Base-by-base conservation (phyloP, 2,888 invertebrate species). In the Kryphioiulus occultus region DNA sequence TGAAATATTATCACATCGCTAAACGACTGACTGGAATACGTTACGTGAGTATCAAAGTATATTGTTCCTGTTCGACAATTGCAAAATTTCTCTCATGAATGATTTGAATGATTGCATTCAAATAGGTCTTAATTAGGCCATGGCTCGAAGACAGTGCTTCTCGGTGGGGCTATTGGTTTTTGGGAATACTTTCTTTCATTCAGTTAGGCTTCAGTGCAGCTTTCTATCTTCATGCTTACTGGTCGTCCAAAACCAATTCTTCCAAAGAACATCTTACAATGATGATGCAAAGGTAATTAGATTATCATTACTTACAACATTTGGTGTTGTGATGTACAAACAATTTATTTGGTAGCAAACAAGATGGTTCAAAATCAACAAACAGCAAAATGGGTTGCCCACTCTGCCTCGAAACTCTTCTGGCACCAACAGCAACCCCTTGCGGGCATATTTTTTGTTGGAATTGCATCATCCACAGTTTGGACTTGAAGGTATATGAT, bases 391-490 rank as follows among this genome's bases (percentile, higher is more conserved):
- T 35, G 42, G n/a, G 39, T 44, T 87, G 87, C n/a, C 87, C 83
- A 26, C 83, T 87, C 10, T 87, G 87, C 30, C 44, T 87, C 17
- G 87, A 87, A 42, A 42, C 32, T n/a, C 83, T 82, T 17, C 12
- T 26, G 26, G 19, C 32, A 47, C 83, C 87, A 84, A 87, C 87
- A 17, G 87, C 87, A 47, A 84, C 87, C 19, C 39, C 84, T n/a
- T 87, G 87, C n/a, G 87, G 87, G 9, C 87, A 87, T 68, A 30
- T 87, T 15, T 87, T 87, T 53, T 87, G 87, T 84, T 87, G 87
- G 87, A 44, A 87, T 44, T 87, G 87, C 47, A 87, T 87, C 26
- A 42, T 87, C 26, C 87, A 68, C 30, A 44, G 83, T 30, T 26
- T 87, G 35, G 83, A 87, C 35, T 42, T 84, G 32, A 87, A 87